These are phyloP conservation scores for Callipepla squamata DNA, from an alignment of 2,113 vertebrate genomes.

Conservation along the genomic window DNA sequence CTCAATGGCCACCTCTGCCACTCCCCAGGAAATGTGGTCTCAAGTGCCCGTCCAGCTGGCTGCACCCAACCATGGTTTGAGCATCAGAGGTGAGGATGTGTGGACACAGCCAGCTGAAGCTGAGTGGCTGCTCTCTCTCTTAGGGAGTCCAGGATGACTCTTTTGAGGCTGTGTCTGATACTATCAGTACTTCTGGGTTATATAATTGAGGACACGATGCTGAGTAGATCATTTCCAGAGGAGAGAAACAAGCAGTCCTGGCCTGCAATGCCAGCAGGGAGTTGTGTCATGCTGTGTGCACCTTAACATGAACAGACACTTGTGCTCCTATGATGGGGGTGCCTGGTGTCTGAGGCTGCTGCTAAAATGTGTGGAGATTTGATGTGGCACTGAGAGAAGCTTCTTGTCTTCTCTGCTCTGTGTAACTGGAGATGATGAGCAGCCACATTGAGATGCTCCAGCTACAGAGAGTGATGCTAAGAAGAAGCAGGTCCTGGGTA, in stretches of 20 bases:
- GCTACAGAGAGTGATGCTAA: accelerated
- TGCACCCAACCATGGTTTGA: not conserved
- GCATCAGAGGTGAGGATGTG: not conserved
- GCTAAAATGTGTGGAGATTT: accelerated
- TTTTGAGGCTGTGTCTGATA: not conserved
- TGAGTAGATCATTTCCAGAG: not conserved
- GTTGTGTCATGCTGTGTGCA: not conserved
- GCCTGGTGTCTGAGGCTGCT: accelerated
- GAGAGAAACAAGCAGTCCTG: not conserved
- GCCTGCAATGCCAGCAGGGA: not conserved
- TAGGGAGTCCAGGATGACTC: accelerated
- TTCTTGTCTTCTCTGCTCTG: not conserved
- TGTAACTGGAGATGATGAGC: accelerated
- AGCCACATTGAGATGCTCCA: not conserved
- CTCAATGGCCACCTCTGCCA: accelerated
- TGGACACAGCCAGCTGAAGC: accelerated
- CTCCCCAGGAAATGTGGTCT: not conserved
- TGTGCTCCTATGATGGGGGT: not conserved
- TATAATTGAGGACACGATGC: not conserved
- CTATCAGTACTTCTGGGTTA: not conserved
- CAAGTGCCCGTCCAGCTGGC: not conserved
- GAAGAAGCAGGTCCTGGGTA: not conserved
- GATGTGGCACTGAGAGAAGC: not conserved
- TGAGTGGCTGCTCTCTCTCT: not conserved
- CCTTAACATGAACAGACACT: not conserved